phyloP scores from a whole-genome alignment of 2,797 vertebrate genomes.

The Sandelia bainsii region DNA sequence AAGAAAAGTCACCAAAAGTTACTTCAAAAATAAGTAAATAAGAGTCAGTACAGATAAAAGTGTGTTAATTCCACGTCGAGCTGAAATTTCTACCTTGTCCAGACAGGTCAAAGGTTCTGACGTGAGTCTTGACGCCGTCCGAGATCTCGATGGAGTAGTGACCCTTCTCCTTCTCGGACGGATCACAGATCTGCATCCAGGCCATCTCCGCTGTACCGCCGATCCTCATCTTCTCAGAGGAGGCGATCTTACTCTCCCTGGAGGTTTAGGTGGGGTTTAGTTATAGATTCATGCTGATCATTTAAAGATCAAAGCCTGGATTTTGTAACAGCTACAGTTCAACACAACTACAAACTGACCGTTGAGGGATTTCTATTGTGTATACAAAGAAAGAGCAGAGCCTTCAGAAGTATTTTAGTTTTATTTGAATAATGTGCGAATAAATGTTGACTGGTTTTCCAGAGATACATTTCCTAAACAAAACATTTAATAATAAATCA shows the following conservation, averaged over 20 bases:
- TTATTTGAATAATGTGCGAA: too few species aligned
- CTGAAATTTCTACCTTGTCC: conserved; percentile 88
- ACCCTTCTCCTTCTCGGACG: conserved; percentile 95
- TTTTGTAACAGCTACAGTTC: too few species aligned
- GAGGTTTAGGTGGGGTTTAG: neutral
- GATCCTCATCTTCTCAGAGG: conserved; percentile 95
- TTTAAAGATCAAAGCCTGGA: neutral
- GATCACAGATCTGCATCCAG: conserved; percentile 96
- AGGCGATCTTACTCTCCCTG: conserved; percentile 95
- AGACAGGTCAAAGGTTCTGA: conserved; percentile 92
- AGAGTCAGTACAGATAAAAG: neutral
- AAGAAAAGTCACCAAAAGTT: neutral
- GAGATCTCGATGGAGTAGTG: conserved; percentile 94
- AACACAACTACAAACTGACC: neutral
- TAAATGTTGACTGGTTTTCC: too few species aligned
- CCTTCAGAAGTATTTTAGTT: too few species aligned
- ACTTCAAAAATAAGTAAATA: neutral
- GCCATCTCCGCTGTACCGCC: conserved; percentile 92
- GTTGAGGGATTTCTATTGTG: too few species aligned
- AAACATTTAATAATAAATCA: too few species aligned
- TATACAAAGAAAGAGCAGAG: too few species aligned
- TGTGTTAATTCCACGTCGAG: neutral
- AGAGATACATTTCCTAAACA: too few species aligned
- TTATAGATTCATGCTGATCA: neutral
- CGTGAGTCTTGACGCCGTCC: conserved; percentile 86